Evolutionary conservation across 64 coral and sea anemone genomes (phyloP).

Genomic region (Montipora efflorescens): DNA sequence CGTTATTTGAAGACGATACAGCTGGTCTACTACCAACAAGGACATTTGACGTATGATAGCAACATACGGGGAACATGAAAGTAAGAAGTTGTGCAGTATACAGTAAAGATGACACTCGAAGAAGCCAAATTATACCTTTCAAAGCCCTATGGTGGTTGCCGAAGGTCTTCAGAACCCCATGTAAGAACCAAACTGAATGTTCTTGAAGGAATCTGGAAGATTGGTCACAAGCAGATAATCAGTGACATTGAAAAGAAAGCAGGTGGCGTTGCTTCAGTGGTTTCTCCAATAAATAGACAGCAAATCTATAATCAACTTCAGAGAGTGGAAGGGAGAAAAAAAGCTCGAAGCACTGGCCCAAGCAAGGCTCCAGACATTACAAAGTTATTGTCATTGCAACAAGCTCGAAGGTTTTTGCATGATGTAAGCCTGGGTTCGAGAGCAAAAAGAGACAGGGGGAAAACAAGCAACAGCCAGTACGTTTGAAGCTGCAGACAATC

Average conservation of each 20-base stretch:
- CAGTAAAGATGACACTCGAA: neutral
- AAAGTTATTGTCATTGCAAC: conserved; percentile 73
- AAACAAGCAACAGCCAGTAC: conserved; percentile 49
- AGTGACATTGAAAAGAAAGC: conserved; percentile 59
- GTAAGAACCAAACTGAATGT: conserved; percentile 27
- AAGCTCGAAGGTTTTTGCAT: conserved; percentile 42
- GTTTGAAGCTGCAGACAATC: conserved; percentile 33
- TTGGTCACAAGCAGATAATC: conserved; percentile 40
- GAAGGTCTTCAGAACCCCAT: conserved; percentile 11
- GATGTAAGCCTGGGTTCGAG: conserved; percentile 43
- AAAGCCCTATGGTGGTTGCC: neutral
- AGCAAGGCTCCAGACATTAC: conserved; percentile 50
- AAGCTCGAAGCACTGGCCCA: conserved; percentile 66
- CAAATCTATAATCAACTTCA: conserved; percentile 77
- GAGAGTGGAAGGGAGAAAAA: conserved; percentile 51
- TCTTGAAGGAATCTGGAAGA: conserved; percentile 37
- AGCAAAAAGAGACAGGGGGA: conserved; percentile 5
- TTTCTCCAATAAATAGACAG: conserved; percentile 57
- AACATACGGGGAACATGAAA: conserved; percentile 36
- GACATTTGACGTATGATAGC: conserved; percentile 27
- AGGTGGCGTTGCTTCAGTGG: conserved; percentile 45
- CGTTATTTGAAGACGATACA: conserved; percentile 31
- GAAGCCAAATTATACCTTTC: neutral
- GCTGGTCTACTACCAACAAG: conserved; percentile 26
- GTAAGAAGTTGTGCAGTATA: conserved; percentile 48